Base-by-base conservation (phyloP, 2,797 vertebrate species). In the Mus caroli region DNA sequence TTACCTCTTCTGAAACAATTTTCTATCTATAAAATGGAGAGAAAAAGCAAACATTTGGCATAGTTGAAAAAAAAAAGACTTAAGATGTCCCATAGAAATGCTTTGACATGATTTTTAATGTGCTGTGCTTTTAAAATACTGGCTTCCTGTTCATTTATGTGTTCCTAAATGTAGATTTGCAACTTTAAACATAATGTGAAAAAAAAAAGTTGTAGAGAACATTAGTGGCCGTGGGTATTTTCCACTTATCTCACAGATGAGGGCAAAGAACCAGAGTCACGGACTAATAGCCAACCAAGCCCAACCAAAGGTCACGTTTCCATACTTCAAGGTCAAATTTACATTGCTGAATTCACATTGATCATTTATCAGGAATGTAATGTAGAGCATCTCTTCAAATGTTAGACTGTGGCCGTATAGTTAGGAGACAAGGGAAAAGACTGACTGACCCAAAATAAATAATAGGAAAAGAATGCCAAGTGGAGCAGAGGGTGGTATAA, bases 1-100 rank as follows among this genome's bases (percentile, higher is more conserved):
- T 92, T 94, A 83, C 13, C 50, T 85, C 50, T 15, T 76, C 43
- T 93, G 88, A 83, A 89, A 94, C n/a, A 69, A 58, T 92, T 56
- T 85, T 87, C 43, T 84, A 11, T 40, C 58, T 90, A 62, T 71
- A 84, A 95, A 94, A 88, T 40, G 20, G 34, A 91, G 40, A 79
- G 56, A 62, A 94, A 92, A 95, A 50, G 3, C 34, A 90, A 79
- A 62, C 24, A 58, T 88, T n/a, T 75, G 34, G 6, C 28, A 78
- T 7, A 88, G 15, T 60, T 54, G 19, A n/a, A 83, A 94, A 50
- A 40, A 71, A 40, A 73, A n/a, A 90, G 34, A 17, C 13, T 69
- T 79, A 79, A 94, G 54, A 71, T 52, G 28, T 77, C 79, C 12
- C n/a, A 79, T 26, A 77, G 11, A 79, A 34, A 58, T 56, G 37